Evolutionary conservation across 23 tunicate species (phyloP).

Genomic region (Pegea sp.): DNA sequence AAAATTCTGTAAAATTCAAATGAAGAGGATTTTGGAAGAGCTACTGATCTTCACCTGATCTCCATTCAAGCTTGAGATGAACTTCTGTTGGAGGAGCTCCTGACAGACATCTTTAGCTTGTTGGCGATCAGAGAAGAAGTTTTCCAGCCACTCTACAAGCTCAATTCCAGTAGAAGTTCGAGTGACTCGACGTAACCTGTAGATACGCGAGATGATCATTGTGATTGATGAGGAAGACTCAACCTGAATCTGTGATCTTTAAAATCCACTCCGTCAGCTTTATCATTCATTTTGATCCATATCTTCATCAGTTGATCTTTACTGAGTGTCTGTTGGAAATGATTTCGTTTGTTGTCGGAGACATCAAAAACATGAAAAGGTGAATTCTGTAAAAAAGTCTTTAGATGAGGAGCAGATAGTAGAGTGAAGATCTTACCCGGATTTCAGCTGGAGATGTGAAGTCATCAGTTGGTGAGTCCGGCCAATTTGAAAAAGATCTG

Average conservation of each 20-base stretch:
- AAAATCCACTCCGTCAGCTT: constrained; percentile 45
- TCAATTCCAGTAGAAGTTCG: constrained; percentile 35
- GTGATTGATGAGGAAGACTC: neutral
- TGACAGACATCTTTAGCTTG: constrained; percentile 69
- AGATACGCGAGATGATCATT: too few species aligned
- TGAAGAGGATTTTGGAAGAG: neutral
- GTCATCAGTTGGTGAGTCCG: too few species aligned
- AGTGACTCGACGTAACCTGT: constrained; percentile 47
- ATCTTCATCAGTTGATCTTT: constrained; percentile 17
- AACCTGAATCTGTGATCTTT: constrained; percentile 69
- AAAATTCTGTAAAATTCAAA: constrained; percentile 15
- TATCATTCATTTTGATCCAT: constrained; percentile 54
- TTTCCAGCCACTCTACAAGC: constrained; percentile 53
- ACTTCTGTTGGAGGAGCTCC: constrained; percentile 49
- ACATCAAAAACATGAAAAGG: constrained; percentile 58
- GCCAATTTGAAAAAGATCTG: too few species aligned
- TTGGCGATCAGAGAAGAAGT: constrained; percentile 17
- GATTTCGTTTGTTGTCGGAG: constrained; percentile 8
- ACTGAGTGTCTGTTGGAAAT: constrained; percentile 13
- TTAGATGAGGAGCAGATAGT: too few species aligned
- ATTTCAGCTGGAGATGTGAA: too few species aligned
- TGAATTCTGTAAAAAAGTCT: constrained; percentile 9
- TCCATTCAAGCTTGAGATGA: constrained; percentile 28
- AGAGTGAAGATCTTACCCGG: too few species aligned
- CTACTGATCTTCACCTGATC: constrained; percentile 6